These are phyloP conservation scores for Buceros bicornis DNA, from an alignment of 2,797 vertebrate species.

Conservation along the genomic window DNA sequence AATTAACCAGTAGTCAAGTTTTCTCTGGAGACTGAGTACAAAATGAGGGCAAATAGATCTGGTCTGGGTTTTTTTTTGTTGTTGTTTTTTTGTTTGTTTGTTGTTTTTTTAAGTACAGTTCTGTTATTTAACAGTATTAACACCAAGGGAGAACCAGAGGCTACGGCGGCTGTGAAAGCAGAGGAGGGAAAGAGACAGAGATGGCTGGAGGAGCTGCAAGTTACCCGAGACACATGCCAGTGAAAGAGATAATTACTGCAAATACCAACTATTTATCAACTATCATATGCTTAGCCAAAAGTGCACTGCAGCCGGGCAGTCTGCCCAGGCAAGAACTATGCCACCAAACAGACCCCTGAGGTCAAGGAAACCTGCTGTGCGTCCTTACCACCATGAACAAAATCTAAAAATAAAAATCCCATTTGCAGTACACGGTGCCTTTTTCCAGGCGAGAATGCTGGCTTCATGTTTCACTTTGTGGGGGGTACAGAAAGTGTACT, in stretches of 20 bases:
- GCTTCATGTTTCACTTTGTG: not conserved
- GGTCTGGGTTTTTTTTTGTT: rapidly evolving
- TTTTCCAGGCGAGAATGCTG: not conserved
- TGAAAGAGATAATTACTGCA: not conserved
- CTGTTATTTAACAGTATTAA: not conserved
- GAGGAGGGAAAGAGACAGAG: not conserved
- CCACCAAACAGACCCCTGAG: not conserved
- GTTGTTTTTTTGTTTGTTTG: too few species aligned
- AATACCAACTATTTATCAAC: not conserved
- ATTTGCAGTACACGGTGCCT: not conserved
- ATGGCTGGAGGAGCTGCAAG: not conserved
- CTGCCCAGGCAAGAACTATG: not conserved
- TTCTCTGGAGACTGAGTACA: not conserved
- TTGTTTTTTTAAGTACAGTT: not conserved
- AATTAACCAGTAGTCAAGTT: not conserved
- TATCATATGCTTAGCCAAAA: not conserved
- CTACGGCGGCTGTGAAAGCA: not conserved
- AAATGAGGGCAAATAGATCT: not conserved
- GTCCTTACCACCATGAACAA: not conserved
- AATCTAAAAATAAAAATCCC: not conserved
- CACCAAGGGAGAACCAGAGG: not conserved
- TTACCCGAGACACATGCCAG: not conserved
- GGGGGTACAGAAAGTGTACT: not conserved
- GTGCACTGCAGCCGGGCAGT: not conserved
- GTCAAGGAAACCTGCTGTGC: not conserved